phyloP scores from a whole-genome alignment of 2,113 vertebrate species.

The Neolamprologus fasciatus region DNA sequence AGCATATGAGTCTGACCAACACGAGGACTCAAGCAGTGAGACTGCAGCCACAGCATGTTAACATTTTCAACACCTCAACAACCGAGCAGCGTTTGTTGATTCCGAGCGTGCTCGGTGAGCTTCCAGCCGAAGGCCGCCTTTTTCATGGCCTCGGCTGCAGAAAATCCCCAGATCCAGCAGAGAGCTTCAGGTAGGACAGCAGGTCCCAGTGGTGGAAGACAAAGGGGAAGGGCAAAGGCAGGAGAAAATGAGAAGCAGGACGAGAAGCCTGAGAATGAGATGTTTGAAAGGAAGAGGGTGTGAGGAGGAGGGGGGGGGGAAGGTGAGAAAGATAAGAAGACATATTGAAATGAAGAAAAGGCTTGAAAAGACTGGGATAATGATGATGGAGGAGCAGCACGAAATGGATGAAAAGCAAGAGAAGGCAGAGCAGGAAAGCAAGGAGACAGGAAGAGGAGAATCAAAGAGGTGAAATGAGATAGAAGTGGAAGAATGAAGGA shows the following conservation, averaged over 20 bases:
- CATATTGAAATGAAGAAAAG: background rate
- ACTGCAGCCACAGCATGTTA: conserved; percentile 7
- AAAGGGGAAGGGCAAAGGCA: background rate
- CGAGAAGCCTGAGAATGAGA: background rate
- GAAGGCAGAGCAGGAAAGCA: background rate
- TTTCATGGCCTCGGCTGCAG: conserved; percentile 39
- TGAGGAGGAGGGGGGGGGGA: no score
- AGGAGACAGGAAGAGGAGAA: background rate
- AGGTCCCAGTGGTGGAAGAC: background rate
- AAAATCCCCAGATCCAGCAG: conserved; percentile 28
- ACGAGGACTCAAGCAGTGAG: background rate
- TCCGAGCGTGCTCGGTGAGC: conserved; percentile 1
- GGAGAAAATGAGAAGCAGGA: background rate
- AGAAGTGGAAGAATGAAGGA: background rate
- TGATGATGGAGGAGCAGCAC: background rate
- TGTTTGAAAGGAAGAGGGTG: background rate
- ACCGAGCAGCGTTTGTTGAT: background rate
- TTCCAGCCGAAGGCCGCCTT: background rate
- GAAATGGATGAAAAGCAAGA: background rate
- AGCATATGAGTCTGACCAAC: background rate
- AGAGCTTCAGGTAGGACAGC: conserved; percentile 18
- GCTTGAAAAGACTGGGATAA: background rate
- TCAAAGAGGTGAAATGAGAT: background rate
- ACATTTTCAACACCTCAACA: background rate
- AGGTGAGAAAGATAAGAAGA: background rate